Evolutionary conservation across 2,797 vertebrate genomes (phyloP), one percentile per base, ranked within the genome.

Genomic region (Darevskia mixta): DNA sequence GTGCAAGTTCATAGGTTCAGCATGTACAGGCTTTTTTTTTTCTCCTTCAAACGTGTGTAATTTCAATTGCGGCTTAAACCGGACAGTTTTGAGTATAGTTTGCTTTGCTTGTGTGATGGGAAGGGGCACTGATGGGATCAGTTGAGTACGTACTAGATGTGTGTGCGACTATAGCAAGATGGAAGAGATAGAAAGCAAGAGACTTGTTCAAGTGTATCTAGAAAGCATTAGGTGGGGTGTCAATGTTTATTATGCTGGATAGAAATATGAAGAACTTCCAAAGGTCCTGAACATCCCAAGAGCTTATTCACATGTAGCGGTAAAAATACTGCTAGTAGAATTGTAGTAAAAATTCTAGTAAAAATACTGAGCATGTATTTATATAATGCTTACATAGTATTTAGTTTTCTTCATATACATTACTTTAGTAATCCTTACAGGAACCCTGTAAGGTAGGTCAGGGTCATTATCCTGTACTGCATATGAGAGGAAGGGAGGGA

Each of bases 1-100:
- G 17, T 71, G 90, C 66, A 29, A 58, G 89, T 87, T 76, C 82
- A 81, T 69, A 72, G 61, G 64, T 82, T 91, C 90, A 86, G 17
- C 85, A 61, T 18, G 45, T 83, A 43, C 61, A 79, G 45, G 23
- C 85, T 25, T 4, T 43, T n/a, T n/a, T 89, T 83, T 83, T 88
- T 91, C 61, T n/a, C 25, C 85, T 88, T 72, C 61, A 61, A 88
- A 64, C 5, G 79, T 71, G 38, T 86, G 23, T 23, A 86, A 43
- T 89, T 91, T 81, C 38, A 66, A 4, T 77, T 72, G 9, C 29
- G 76, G 72, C 6, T 29, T 83, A 83, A 83, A 66, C 27, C 45
- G 49, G 23, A 67, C 77, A 7, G 41, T 41, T 78, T 66, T 80
- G 76, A 72, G 32, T 45, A 75, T 87, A 55, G 85, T 25, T 81